phyloP scores from a whole-genome alignment of 2,797 vertebrate species.

The Otolemur crassicaudatus region DNA sequence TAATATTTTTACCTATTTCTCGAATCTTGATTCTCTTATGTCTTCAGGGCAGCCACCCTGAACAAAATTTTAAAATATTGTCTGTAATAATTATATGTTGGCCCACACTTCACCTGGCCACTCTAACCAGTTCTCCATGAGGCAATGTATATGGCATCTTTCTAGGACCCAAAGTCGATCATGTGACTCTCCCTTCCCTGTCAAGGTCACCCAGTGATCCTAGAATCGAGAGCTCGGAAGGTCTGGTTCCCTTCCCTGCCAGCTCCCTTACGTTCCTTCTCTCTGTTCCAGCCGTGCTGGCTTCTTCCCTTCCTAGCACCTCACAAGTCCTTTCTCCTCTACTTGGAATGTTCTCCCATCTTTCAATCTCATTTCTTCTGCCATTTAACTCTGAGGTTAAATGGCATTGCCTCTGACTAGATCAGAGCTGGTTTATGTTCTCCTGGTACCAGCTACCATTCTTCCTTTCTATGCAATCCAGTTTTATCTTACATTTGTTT shows the following conservation, averaged over 20 bases:
- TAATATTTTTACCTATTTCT: background rate
- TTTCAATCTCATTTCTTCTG: background rate
- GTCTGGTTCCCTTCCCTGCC: background rate
- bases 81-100: background rate
- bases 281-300: background rate
- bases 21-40: background rate
- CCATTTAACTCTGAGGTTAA: background rate
- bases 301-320: background rate
- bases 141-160: background rate
- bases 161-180: background rate
- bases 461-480: background rate
- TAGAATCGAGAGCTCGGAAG: background rate
- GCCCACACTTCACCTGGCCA: background rate
- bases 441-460: background rate
- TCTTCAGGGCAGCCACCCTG: background rate
- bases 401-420: background rate
- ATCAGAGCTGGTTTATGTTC: background rate
- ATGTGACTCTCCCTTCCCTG: background rate
- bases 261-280: background rate
- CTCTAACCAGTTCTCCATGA: background rate
- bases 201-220: background rate
- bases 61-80: background rate
- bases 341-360: background rate
- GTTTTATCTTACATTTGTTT: constrained; percentile 34
- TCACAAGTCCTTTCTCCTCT: background rate